Conservation (phyloP, 2,113 vertebrate species). For the Empidonax alnorum region DNA sequence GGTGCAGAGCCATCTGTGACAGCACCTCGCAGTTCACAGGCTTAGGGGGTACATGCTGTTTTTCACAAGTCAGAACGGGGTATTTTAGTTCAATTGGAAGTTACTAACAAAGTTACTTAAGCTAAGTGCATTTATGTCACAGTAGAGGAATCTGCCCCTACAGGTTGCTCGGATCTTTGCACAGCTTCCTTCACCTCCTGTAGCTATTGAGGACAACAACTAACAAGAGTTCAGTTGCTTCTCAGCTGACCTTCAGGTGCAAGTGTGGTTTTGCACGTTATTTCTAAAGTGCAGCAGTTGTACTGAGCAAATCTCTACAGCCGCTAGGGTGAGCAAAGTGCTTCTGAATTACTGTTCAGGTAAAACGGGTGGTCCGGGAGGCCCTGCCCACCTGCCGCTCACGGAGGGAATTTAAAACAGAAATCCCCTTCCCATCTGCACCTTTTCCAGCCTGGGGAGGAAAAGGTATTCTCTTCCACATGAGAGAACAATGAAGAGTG, state of each 20-base stretch:
- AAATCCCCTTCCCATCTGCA: not conserved
- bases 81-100: not conserved
- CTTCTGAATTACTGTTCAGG: not conserved
- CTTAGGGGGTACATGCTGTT: accelerated
- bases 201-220: not conserved
- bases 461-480: no score
- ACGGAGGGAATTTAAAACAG: accelerated
- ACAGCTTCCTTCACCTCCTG: not conserved
- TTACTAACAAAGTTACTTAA: not conserved
- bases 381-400: not conserved
- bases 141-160: not conserved
- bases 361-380: accelerated
- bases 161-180: not conserved
- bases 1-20: not conserved
- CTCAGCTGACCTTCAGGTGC: not conserved
- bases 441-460: not conserved
- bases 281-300: not conserved
- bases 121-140: not conserved
- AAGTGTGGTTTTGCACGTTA: not conserved
- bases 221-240: not conserved
- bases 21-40: accelerated
- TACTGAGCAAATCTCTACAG: not conserved
- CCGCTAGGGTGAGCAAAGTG: not conserved
- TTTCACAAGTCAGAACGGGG: accelerated
- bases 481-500: accelerated